phyloP scores from a whole-genome alignment of 2,888 invertebrate genomes.

The Diloba caeruleocephala region DNA sequence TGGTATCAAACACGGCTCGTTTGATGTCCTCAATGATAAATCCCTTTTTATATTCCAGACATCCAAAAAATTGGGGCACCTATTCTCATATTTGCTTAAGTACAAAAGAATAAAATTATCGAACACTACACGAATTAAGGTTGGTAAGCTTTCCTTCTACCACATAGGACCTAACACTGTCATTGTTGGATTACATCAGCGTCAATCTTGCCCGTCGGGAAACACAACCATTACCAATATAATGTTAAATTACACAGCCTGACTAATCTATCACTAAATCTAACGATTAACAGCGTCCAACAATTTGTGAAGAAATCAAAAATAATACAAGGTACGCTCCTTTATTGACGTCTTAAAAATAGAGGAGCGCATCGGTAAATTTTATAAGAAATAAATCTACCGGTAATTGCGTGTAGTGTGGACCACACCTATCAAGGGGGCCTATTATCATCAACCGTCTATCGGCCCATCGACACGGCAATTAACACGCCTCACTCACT shows the following conservation, averaged over 20 bases:
- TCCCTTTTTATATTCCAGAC: too few species aligned
- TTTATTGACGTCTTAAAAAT: constrained; percentile 52
- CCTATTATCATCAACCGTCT: constrained; percentile 61
- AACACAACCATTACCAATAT: constrained; percentile 23
- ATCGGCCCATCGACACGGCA: constrained; percentile 66
- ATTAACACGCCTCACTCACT: constrained; percentile 64
- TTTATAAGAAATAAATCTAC: constrained; percentile 62
- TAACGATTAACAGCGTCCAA: constrained; percentile 37
- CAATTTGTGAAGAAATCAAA: constrained; percentile 47
- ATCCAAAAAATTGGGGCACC: too few species aligned
- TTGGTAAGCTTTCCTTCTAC: neutral
- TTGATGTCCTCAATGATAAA: too few species aligned
- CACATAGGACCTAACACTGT: neutral
- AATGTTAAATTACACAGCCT: constrained; percentile 36
- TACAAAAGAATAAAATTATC: too few species aligned
- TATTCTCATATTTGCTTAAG: too few species aligned
- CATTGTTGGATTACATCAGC: neutral
- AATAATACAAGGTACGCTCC: constrained; percentile 41
- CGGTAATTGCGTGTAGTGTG: constrained; percentile 57
- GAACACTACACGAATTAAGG: neutral
- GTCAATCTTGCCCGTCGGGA: constrained; percentile 20
- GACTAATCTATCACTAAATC: constrained; percentile 49
- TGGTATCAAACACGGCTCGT: constrained; percentile 2
- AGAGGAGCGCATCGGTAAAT: constrained; percentile 47
- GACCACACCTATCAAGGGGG: constrained; percentile 68